A percentile compares a stretch with the other conserved stretches of the same genome.
Evolutionary conservation across 2,797 vertebrate genomes (phyloP).

Genomic region (Dendrocincla tyrannina): DNA sequence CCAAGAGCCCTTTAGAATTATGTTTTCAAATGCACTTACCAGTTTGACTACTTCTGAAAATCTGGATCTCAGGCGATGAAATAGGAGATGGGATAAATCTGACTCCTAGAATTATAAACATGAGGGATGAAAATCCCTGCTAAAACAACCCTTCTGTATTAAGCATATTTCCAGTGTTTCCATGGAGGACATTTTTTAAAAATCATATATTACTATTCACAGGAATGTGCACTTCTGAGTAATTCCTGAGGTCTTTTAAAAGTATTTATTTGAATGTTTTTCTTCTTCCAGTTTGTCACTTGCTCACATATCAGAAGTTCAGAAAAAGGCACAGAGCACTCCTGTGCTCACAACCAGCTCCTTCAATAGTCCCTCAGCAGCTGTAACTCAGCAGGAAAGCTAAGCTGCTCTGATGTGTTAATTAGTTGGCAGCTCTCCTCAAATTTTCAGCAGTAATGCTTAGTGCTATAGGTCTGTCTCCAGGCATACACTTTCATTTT

Average conservation of each 20-base stretch:
- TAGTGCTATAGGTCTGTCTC: neutral
- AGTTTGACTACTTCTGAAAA: neutral
- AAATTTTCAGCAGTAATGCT: neutral
- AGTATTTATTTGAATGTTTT: neutral
- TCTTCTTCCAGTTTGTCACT: conserved; percentile 31
- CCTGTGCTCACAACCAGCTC: neutral
- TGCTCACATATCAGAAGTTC: neutral
- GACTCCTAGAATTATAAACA: neutral
- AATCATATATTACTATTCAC: neutral
- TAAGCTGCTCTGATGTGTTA: conserved; percentile 14
- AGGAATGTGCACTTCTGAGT: neutral
- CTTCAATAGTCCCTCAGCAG: conserved; percentile 15
- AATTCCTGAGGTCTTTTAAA: neutral
- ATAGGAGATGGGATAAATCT: neutral
- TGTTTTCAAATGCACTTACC: neutral
- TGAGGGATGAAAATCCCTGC: neutral
- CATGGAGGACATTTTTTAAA: too few species aligned
- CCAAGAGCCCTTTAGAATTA: neutral
- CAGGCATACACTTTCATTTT: neutral
- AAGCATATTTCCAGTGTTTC: neutral
- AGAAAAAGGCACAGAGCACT: conserved; percentile 9
- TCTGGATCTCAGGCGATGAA: neutral
- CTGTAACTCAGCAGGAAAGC: conserved; percentile 17
- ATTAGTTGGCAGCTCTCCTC: conserved; percentile 36
- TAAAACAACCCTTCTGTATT: neutral